These are phyloP conservation scores for Cabera pusaria DNA, from an alignment of 2,888 invertebrate species.

Conservation along the genomic window DNA sequence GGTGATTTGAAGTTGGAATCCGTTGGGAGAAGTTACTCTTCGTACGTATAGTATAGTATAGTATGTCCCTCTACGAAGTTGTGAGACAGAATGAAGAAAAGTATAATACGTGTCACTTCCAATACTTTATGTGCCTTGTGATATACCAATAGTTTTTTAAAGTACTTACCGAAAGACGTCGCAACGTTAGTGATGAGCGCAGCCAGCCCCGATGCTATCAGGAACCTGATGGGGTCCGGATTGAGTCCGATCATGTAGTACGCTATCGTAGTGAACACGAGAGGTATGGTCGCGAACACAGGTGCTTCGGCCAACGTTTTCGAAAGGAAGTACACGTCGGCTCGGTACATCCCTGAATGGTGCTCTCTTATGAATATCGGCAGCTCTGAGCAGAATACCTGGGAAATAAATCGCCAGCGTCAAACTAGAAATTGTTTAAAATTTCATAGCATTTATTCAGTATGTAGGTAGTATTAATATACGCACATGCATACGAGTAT, in stretches of 20 bases:
- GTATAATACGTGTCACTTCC: too few species aligned
- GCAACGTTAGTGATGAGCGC: slow-evolving; percentile 94
- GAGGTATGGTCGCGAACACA: slow-evolving; percentile 91
- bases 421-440: too few species aligned
- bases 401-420: slow-evolving; percentile 31
- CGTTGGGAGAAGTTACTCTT: too few species aligned
- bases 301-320: slow-evolving; percentile 96
- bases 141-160: too few species aligned
- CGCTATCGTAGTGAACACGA: slow-evolving; percentile 90
- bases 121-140: too few species aligned
- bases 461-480: too few species aligned
- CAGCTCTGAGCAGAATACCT: slow-evolving; percentile 95
- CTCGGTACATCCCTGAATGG: slow-evolving; percentile 94
- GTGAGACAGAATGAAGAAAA: too few species aligned
- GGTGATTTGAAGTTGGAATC: too few species aligned
- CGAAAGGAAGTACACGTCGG: slow-evolving; percentile 95
- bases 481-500: too few species aligned
- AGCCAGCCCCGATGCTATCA: slow-evolving; percentile 88
- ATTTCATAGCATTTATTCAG: too few species aligned
- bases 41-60: too few species aligned
- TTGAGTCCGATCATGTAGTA: slow-evolving; percentile 96
- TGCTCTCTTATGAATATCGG: slow-evolving; percentile 95
- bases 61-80: too few species aligned
- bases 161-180: slow-evolving; percentile 91
- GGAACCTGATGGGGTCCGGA: slow-evolving; percentile 86